Percentiles rank a stretch among this genome's conserved stretches.
Conservation (phyloP, 2,113 vertebrate species). For the Perca schrenkii region DNA sequence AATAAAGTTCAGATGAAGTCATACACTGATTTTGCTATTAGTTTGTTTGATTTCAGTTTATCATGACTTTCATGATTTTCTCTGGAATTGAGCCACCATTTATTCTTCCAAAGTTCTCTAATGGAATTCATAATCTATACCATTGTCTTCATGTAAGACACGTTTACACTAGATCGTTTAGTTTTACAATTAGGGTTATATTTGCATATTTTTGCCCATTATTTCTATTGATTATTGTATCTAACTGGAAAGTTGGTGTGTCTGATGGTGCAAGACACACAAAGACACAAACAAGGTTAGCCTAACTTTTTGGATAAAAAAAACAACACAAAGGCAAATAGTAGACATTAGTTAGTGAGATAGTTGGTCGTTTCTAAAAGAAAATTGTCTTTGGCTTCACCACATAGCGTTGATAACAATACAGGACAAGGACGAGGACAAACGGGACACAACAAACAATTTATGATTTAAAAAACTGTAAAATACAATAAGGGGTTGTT, state of each 20-base stretch:
- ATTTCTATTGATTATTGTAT: not conserved
- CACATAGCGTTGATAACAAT: not conserved
- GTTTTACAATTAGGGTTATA: not conserved
- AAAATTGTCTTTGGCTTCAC: not conserved
- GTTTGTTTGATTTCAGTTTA: constrained; percentile 29
- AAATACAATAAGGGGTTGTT: not conserved
- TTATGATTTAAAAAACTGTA: not conserved
- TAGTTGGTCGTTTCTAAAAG: not conserved
- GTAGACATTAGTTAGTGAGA: too few relatives aligned
- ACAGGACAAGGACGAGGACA: not conserved
- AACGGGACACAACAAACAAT: not conserved
- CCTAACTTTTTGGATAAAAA: not conserved
- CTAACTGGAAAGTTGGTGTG: not conserved
- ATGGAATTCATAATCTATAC: not conserved
- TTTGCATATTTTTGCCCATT: not conserved
- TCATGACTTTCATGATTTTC: not conserved
- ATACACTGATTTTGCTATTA: constrained; percentile 36
- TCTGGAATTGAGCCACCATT: not conserved
- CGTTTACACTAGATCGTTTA: not conserved
- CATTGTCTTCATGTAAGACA: not conserved
- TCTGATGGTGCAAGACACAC: not conserved
- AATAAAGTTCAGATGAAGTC: constrained; percentile 78
- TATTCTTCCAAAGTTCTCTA: not conserved
- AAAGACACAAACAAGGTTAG: not conserved
- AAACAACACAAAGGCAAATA: not conserved